Evolutionary conservation across 2,113 vertebrate species (phyloP), one percentile per base, ranked within the genome.

Genomic region (Polyodon spathula): DNA sequence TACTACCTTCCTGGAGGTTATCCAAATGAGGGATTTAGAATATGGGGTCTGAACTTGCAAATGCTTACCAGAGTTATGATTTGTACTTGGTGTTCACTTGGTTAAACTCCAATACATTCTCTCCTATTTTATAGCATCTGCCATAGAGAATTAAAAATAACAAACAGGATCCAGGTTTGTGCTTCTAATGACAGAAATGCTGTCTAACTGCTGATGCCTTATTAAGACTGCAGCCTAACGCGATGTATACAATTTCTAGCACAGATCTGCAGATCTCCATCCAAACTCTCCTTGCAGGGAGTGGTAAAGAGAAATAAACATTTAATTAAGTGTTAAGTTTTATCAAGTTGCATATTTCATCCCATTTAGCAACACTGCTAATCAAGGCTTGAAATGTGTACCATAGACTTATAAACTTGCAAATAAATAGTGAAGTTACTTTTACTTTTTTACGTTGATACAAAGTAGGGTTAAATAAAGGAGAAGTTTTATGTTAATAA

Each of bases 371-470:
- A 68, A 74, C 68, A 50, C 71, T 73, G 68, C 77, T 77, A 76
- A 71, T 76, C 72, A 73, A 38, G 58, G 67, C 62, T 66, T 69
- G 68, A 67, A 71, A 64, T 67, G 68, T 71, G 73, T 66, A 56
- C 41, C 52, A 50, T 68, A 61, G 68, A 61, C 64, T 81, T 73
- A 50, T 68, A 61, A 68, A 61, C 64, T 81, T 73, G 68, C 78
- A 71, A 63, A 84, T 80, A 86, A 83, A 84, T 83, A 85, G 86
- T 74, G 79, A 72, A 80, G 73, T 73, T 84, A 82, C 73, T 78
- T 80, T 68, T 61, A 61, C n/a, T n/a, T n/a, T n/a, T n/a, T n/a
- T n/a, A n/a, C n/a, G n/a, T 56, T 51, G 54, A 37, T 50, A 55
- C 42, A 61, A 63, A 73, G 71, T 52, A 64, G 62, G 58, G n/a